Evolutionary conservation across 2,888 invertebrate genomes (phyloP).

Genomic region (Acrocyrtus sp.): DNA sequence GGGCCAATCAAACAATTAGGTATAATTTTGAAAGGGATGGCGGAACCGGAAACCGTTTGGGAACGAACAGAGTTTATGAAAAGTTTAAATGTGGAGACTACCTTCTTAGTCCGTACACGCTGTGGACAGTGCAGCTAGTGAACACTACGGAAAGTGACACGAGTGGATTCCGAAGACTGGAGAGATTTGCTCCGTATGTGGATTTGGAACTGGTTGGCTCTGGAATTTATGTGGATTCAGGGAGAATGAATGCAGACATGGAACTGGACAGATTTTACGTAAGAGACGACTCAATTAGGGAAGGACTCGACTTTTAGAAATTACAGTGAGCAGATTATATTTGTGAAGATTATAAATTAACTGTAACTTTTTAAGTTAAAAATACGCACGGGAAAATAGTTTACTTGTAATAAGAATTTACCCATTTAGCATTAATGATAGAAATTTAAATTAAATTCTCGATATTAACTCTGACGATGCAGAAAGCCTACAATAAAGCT

Average conservation of each 20-base stretch:
- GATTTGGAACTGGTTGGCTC: constrained; percentile 32
- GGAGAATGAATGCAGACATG: background rate
- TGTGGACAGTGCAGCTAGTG: constrained; percentile 31
- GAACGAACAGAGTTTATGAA: constrained; percentile 12
- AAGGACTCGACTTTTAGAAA: too few relatives aligned
- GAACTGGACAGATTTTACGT: constrained; percentile 2
- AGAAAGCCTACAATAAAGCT: too few relatives aligned
- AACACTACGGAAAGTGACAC: background rate
- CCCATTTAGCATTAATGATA: too few relatives aligned
- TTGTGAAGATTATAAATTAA: too few relatives aligned
- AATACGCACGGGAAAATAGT: too few relatives aligned
- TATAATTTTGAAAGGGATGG: constrained; percentile 32
- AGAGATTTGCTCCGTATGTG: constrained; percentile 3
- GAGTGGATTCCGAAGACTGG: background rate
- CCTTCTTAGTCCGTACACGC: constrained; percentile 41
- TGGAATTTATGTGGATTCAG: constrained; percentile 20
- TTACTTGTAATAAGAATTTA: too few relatives aligned
- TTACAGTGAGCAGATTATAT: too few relatives aligned
- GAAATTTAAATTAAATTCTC: too few relatives aligned
- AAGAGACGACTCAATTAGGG: background rate
- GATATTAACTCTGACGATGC: too few relatives aligned
- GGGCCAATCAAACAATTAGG: background rate
- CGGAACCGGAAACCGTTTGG: background rate
- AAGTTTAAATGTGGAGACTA: constrained; percentile 19
- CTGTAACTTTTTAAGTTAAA: too few relatives aligned